phyloP scores from a whole-genome alignment of 2,888 invertebrate species.

The Quadriops clusia region DNA sequence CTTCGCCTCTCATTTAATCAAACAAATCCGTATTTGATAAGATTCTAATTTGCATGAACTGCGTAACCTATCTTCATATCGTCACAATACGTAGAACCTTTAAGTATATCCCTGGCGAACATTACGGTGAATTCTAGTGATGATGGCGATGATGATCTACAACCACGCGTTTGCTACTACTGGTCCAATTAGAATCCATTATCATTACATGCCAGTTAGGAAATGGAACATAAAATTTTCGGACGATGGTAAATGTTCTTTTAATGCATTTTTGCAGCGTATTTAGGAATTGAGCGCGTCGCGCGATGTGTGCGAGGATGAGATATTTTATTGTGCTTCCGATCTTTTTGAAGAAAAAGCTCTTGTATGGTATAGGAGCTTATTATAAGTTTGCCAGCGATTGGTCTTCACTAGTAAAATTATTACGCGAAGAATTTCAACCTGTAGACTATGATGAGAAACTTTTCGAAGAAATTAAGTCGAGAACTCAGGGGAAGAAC shows the following conservation, averaged over 20 bases:
- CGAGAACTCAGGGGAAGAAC: constrained; percentile 14
- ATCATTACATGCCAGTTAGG: constrained; percentile 7
- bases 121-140: no score
- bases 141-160: no score
- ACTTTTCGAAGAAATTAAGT: constrained; percentile 11
- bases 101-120: no score
- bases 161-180: no score
- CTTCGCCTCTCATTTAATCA: no score
- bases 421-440: constrained; percentile 13
- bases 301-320: not conserved
- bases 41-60: no score
- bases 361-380: constrained; percentile 13
- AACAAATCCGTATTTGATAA: no score
- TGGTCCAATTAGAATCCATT: no score
- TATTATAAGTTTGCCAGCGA: no score
- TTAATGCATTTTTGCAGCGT: constrained; percentile 7
- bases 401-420: constrained; percentile 10
- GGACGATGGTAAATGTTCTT: constrained; percentile 1
- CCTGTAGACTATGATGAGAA: constrained; percentile 9
- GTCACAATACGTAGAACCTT: no score
- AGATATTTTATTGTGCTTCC: constrained; percentile 9
- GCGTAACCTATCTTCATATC: no score
- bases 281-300: constrained; percentile 8
- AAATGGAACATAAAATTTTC: constrained; percentile 8
- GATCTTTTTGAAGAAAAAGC: constrained; percentile 11